These are phyloP conservation scores for Nymphicus hollandicus DNA, from an alignment of 2,113 vertebrate species.

Conservation along the genomic window DNA sequence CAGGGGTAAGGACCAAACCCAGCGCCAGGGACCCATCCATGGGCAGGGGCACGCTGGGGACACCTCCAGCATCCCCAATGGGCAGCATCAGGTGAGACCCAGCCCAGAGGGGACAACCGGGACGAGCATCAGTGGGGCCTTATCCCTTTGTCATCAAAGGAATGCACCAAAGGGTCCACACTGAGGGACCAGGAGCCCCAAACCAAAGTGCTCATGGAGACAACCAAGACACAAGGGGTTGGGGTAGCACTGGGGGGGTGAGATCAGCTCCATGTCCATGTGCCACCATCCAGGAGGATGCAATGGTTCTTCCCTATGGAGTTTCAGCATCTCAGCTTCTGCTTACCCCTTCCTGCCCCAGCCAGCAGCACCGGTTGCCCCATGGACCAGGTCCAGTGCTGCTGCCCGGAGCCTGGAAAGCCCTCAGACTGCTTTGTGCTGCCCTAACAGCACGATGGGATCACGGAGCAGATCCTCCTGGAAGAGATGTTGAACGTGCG, in stretches of 20 bases:
- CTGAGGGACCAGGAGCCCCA: neutral
- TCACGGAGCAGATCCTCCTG: neutral
- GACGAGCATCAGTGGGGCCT: rapidly evolving
- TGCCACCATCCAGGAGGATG: neutral
- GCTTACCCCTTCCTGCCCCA: neutral
- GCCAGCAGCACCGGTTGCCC: rapidly evolving
- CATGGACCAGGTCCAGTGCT: neutral
- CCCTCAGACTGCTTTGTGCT: neutral
- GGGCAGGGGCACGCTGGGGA: neutral
- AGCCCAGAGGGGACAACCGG: rapidly evolving
- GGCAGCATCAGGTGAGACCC: neutral
- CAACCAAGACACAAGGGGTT: rapidly evolving
- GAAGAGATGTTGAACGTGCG: rapidly evolving
- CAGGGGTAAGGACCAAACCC: rapidly evolving
- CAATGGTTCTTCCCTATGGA: neutral
- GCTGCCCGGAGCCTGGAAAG: neutral
- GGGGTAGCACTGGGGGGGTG: neutral
- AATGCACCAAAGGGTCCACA: neutral
- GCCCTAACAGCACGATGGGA: neutral
- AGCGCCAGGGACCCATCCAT: neutral
- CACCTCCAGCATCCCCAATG: neutral
- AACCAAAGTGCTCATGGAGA: rapidly evolving
- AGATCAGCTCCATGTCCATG: neutral
- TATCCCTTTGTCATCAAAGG: neutral
- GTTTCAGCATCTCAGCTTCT: neutral